Evolutionary conservation across 2,797 vertebrate genomes (phyloP), one percentile per base, ranked within the genome.

Genomic region (Lophius americanus): DNA sequence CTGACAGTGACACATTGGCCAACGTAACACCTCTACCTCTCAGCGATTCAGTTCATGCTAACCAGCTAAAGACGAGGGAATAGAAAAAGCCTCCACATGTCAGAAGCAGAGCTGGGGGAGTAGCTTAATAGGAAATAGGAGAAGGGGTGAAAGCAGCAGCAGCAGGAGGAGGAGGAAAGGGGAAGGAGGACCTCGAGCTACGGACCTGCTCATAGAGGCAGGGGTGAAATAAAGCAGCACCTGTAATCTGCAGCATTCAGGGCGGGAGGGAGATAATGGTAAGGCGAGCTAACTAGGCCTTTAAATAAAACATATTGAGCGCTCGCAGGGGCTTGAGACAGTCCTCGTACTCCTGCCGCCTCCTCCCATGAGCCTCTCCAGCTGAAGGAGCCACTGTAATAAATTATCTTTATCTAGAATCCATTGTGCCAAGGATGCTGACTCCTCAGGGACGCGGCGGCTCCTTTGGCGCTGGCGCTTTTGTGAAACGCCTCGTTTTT

Each of bases 401-500:
- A 88, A 88, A 91, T 88, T 78, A 87, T 89, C 81, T 89, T 86
- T 84, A 88, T 89, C 89, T 85, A 12, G 76, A 84, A 85, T 85
- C 81, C 79, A 79, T 89, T 87, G 86, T 84, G 70, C 76, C 75
- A 44, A 78, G 72, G 68, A 76, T 49, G 73, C 78, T 56, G 69
- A 76, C 76, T 85, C 83, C 75, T 83, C 67, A 42, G 82, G 83
- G 86, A 83, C 56, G 3, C 51, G 0, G 55, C 49, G 54, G 70
- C 70, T 72, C 37, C n/a, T 81, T 81, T 75, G 67, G 46, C 82
- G 53, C 57, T 7, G 1, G 39, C 8, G 61, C 75, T 75, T 82
- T 81, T 76, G 72, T 64, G 59, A 80, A 79, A 54, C 4, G 9
- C 57, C 60, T 9, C 0, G 11, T 23, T 70, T 75, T 85, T 77